Evolutionary conservation across 1,140 invertebrate genomes (phyloP).

Genomic region (Dermatophagoides farinae): DNA sequence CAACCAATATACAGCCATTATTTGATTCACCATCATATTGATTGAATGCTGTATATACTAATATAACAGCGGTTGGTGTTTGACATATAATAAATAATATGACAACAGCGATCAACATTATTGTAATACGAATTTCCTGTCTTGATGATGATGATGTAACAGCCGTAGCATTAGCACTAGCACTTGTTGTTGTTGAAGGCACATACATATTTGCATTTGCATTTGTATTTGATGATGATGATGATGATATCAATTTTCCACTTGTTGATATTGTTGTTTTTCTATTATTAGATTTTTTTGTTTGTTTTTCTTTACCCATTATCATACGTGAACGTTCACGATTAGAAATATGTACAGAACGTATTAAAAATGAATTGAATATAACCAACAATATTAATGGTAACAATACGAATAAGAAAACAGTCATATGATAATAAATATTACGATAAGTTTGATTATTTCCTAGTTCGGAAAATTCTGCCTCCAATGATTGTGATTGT

Average conservation of each 20-base stretch:
- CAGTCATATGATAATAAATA: constrained; percentile 44
- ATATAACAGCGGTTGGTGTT: constrained; percentile 37
- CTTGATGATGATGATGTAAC: constrained; percentile 24
- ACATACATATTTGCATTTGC: neutral
- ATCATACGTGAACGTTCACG: constrained; percentile 31
- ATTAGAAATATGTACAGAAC: constrained; percentile 38
- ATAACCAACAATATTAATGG: constrained; percentile 41
- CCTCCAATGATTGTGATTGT: constrained; percentile 10
- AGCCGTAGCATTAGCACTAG: constrained; percentile 19
- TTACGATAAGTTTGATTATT: constrained; percentile 34
- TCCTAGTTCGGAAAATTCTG: constrained; percentile 24
- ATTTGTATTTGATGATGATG: too few species aligned
- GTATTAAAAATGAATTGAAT: constrained; percentile 50
- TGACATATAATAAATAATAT: constrained; percentile 50
- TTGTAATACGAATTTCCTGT: constrained; percentile 48
- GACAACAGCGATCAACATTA: constrained; percentile 50
- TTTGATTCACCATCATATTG: constrained; percentile 21
- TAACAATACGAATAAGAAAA: constrained; percentile 40
- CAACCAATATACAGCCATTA: constrained; percentile 28
- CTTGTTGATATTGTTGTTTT: too few species aligned
- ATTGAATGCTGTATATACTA: constrained; percentile 33
- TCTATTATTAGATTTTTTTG: neutral
- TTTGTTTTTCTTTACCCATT: neutral
- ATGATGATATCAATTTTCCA: too few species aligned
- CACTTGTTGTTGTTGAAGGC: neutral